These are phyloP conservation scores for Scaptomyza parva DNA, from an alignment of 2,888 invertebrate species.

Conservation along the genomic window DNA sequence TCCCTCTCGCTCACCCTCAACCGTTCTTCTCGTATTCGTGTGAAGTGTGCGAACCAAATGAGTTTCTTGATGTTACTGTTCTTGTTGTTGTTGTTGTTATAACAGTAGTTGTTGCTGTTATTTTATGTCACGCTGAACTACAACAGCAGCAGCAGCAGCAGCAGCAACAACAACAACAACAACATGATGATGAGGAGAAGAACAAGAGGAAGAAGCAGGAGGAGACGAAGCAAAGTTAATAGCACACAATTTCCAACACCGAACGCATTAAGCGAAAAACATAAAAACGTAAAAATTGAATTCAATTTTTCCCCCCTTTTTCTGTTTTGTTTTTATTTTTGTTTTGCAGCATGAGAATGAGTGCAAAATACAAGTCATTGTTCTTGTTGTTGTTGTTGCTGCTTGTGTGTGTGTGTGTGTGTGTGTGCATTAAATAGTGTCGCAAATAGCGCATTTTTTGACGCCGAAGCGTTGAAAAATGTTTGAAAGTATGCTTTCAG, in stretches of 20 bases:
- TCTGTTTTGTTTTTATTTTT: neutral
- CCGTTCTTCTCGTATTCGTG: constrained; percentile 16
- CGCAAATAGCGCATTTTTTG: constrained; percentile 66
- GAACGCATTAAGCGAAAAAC: constrained; percentile 60
- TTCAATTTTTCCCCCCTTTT: constrained; percentile 69
- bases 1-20: neutral
- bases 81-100: too few species aligned
- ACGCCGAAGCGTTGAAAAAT: constrained; percentile 42
- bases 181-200: too few species aligned
- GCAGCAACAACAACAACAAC: neutral
- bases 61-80: constrained; percentile 50
- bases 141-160: constrained; percentile 6
- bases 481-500: constrained; percentile 24
- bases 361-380: constrained; percentile 8
- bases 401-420: constrained; percentile 31
- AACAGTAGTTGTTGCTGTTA: constrained; percentile 20
- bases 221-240: constrained; percentile 53
- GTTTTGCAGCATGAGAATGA: constrained; percentile 16
- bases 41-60: constrained; percentile 66
- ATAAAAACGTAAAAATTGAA: constrained; percentile 62
- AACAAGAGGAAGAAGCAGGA: constrained; percentile 1
- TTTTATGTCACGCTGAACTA: constrained; percentile 46
- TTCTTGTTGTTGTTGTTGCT: constrained; percentile 28
- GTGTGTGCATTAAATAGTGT: constrained; percentile 62
- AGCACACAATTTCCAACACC: constrained; percentile 49